Evolutionary conservation across 2,888 invertebrate genomes (phyloP).

Genomic region (Cataglyphis altisquamis): DNA sequence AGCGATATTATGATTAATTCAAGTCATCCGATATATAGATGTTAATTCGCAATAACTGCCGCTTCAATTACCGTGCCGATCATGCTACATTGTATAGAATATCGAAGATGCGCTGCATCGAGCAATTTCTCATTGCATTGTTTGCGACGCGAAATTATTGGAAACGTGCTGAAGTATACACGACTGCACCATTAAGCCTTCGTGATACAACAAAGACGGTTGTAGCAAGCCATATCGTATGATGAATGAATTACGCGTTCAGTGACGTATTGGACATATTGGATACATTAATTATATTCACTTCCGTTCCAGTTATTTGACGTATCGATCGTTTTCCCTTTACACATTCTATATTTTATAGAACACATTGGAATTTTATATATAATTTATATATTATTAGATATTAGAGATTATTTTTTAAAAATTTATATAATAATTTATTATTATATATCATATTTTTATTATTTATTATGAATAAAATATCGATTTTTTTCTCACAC

Average conservation of each 20-base stretch:
- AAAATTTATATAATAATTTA: too few species aligned
- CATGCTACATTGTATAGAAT: conserved; percentile 43
- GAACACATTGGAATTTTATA: neutral
- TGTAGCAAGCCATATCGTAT: conserved; percentile 65
- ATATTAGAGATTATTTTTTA: too few species aligned
- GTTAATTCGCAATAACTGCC: conserved; percentile 64
- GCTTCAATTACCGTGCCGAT: conserved; percentile 41
- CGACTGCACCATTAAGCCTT: conserved; percentile 63
- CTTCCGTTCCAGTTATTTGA: neutral
- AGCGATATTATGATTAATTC: conserved; percentile 7
- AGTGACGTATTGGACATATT: conserved; percentile 25
- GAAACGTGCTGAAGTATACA: conserved; percentile 69
- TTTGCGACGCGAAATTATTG: conserved; percentile 68
- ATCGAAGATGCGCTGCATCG: conserved; percentile 60
- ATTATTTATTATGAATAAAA: neutral
- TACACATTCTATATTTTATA: neutral
- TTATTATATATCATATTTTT: too few species aligned
- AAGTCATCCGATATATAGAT: conserved; percentile 1
- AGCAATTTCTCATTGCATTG: conserved; percentile 60
- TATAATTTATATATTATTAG: neutral
- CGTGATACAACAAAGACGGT: conserved; percentile 68
- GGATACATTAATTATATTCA: conserved; percentile 64
- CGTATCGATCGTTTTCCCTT: neutral
- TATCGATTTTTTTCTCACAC: neutral
- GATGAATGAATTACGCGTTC: conserved; percentile 59